These are phyloP conservation scores for Charina bottae DNA, from an alignment of 2,113 vertebrate genomes.

Conservation along the genomic window DNA sequence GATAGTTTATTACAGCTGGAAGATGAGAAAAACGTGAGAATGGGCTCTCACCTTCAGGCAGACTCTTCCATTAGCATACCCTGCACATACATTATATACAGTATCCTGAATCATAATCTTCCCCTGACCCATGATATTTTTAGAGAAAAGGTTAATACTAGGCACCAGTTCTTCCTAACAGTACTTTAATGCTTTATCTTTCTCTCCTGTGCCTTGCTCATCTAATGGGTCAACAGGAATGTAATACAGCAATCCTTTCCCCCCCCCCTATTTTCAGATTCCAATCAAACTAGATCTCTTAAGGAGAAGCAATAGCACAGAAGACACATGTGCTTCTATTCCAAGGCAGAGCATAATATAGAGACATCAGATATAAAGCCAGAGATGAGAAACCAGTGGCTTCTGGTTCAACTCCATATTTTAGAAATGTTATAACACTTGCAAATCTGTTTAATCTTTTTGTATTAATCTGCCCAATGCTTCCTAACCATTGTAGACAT, in stretches of 20 bases:
- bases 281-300: slow-evolving; percentile 1
- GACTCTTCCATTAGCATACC: not conserved
- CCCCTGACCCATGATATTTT: not conserved
- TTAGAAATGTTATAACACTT: not conserved
- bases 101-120: not conserved
- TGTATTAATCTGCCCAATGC: not conserved
- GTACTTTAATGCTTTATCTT: not conserved
- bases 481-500: slow-evolving; percentile 14
- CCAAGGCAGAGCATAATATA: not conserved
- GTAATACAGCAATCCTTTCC: not conserved
- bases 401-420: not conserved
- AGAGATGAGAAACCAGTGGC: not conserved
- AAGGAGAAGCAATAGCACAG: not conserved
- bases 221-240: not conserved
- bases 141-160: not conserved
- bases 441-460: not conserved
- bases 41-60: not conserved
- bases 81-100: not conserved
- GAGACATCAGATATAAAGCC: not conserved
- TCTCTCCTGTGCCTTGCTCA: not conserved
- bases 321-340: not conserved
- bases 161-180: not conserved
- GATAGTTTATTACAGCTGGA: not conserved
- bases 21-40: not conserved
- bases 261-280: not conserved